Conservation (phyloP, 2,797 vertebrate genomes). For the Poeciliopsis gracilis region DNA sequence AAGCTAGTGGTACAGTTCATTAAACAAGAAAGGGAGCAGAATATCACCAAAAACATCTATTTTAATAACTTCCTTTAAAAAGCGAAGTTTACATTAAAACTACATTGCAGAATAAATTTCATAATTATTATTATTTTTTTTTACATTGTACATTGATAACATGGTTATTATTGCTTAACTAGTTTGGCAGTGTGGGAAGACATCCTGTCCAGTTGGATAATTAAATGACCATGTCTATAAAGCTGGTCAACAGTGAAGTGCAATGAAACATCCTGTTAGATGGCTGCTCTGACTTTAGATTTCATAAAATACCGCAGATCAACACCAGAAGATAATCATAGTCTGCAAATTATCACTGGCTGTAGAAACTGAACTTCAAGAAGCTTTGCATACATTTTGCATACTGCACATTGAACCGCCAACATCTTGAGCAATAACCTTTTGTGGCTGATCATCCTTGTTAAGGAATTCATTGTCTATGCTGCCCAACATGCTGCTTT, state of each 20-base stretch:
- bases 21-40: not conserved
- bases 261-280: not conserved
- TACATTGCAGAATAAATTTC: not conserved
- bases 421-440: not conserved
- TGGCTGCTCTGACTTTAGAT: not conserved
- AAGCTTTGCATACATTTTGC: not conserved
- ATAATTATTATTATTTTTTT: not conserved
- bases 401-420: not conserved
- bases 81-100: not conserved
- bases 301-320: not conserved
- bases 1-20: not conserved
- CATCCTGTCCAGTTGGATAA: not conserved
- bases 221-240: not conserved
- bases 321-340: not conserved
- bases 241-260: not conserved
- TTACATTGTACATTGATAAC: not conserved
- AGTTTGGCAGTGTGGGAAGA: not conserved
- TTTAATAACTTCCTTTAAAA: too few relatives aligned
- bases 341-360: not conserved
- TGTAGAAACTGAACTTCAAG: not conserved
- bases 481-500: not conserved
- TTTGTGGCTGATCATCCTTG: not conserved
- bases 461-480: not conserved
- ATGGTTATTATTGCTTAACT: not conserved
- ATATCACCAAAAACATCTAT: not conserved